Base-by-base conservation (phyloP, 2,113 vertebrate genomes). In the Saguinus imperator region DNA sequence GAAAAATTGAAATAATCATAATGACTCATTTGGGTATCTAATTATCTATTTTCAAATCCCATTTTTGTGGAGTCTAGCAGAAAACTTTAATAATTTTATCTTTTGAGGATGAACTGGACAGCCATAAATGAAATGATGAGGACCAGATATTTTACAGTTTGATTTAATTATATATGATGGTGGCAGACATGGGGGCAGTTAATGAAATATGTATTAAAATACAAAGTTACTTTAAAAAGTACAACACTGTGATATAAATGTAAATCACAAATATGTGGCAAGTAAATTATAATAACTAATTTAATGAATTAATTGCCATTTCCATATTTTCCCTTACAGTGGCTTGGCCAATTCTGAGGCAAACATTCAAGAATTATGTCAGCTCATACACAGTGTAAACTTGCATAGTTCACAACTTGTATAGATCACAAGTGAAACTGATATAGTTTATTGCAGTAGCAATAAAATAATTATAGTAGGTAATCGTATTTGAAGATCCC, bases 1-100 rank as follows among this genome's bases (percentile, higher is more conserved):
- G 96, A 75, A 92, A 96, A 73, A 82, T 1, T 3, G 70, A 86
- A 90, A 91, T 92, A 43, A 70, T 85, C 8, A 10, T 73, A 58
- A 20, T 25, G 83, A 85, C 85, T 66, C 87, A 77, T 81, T 89
- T 92, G 84, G 75, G 92, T 94, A 40, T 52, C 81, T 94, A 93
- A 87, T 93, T 61, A 92, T 87, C 87, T 81, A 20, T 83, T 92
- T 97, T 92, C 57, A 93, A 94, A 87, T 80, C 75, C 75, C 72
- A 9, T 73, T 93, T 97, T 95, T 57, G 55, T 66, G 27, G 45
- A 43, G 23, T 84, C 48, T 77, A 45, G 89, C 25, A 92, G 76
- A 95, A 97, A 94, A 23, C 12, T 97, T 68, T 58, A 87, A 76
- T 76, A 58, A 52, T 94, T 91, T 84, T 73, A 27, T 80, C 37